A percentile compares a stretch with the other conserved stretches of the same genome.
Conservation (phyloP, 2,797 vertebrate species). For the Catamblyrhynchus diadema region DNA sequence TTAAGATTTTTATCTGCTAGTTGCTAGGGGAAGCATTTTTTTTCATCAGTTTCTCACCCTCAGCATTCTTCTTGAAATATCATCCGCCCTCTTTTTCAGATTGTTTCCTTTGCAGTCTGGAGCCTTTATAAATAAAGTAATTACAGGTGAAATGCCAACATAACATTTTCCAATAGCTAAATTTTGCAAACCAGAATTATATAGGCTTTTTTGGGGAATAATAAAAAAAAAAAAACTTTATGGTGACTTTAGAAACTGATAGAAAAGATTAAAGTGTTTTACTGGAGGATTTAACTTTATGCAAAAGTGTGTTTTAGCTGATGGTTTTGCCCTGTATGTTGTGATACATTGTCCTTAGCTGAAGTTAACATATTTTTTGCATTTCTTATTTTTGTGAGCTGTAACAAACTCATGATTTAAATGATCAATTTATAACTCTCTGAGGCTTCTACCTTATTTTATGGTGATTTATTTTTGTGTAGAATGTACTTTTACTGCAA, state of each 20-base stretch:
- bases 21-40: not conserved
- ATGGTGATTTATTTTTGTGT: conserved; percentile 28
- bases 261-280: not conserved
- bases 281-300: not conserved
- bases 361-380: not conserved
- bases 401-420: not conserved
- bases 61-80: not conserved
- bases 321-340: not conserved
- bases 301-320: not conserved
- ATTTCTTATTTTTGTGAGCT: conserved; percentile 1
- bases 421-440: conserved; percentile 12
- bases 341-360: not conserved
- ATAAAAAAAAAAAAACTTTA: not conserved
- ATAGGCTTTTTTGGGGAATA: accelerated
- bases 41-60: not conserved
- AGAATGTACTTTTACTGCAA: not conserved
- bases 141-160: not conserved
- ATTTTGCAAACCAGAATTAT: not conserved
- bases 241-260: not conserved
- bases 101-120: not conserved
- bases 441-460: conserved; percentile 13
- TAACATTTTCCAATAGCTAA: not conserved
- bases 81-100: not conserved
- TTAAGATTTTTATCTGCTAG: not conserved
- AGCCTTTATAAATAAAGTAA: not conserved